These are phyloP conservation scores for Pollenia griseotomentosa DNA, from an alignment of 2,888 invertebrate species.

Conservation along the genomic window DNA sequence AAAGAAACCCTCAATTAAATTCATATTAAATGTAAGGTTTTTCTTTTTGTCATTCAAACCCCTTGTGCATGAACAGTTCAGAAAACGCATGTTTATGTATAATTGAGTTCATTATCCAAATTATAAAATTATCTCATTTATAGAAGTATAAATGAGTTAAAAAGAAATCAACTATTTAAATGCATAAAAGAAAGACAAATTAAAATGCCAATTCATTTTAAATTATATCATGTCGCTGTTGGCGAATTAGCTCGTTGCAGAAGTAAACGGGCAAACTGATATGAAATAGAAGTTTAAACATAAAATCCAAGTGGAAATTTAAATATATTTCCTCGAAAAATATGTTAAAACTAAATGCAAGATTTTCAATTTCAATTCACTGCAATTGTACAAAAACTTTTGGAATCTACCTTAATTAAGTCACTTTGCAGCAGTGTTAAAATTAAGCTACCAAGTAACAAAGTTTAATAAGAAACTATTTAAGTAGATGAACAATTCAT, in stretches of 20 bases:
- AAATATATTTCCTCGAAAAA: no score
- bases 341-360: not conserved
- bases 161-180: not conserved
- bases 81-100: not conserved
- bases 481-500: not conserved
- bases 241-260: not conserved
- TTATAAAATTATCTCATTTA: not conserved
- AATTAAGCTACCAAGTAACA: not conserved
- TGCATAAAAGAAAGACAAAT: not conserved
- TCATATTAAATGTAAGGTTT: not conserved
- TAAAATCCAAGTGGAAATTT: no score
- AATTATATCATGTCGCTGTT: not conserved
- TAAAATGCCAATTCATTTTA: slow-evolving; percentile 7
- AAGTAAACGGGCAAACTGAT: not conserved
- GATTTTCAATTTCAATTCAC: not conserved
- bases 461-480: not conserved
- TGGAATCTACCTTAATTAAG: not conserved
- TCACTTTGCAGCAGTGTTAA: not conserved
- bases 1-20: slow-evolving; percentile 5
- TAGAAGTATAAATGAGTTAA: not conserved
- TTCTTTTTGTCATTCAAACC: not conserved
- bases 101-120: slow-evolving; percentile 39
- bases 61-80: not conserved
- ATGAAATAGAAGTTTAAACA: no score
- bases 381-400: not conserved